phyloP scores from a whole-genome alignment of 2,797 vertebrate genomes.

The Remorina albescens region DNA sequence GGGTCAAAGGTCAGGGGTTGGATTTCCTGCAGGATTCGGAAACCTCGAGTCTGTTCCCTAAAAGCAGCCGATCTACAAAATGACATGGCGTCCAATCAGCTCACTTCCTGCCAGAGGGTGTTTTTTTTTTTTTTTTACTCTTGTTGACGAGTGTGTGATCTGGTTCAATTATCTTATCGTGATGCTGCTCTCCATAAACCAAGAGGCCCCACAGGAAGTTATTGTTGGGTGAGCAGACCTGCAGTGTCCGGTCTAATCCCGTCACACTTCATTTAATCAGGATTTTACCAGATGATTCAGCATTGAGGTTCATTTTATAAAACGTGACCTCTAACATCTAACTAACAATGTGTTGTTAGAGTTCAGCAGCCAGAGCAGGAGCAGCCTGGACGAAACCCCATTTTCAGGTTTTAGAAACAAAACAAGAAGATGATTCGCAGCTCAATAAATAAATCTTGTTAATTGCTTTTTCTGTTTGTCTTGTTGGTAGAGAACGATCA shows the following conservation, averaged over 20 bases:
- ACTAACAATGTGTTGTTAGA: too few relatives aligned
- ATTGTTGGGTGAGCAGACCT: not conserved
- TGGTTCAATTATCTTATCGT: not conserved
- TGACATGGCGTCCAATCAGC: too few relatives aligned
- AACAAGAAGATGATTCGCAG: not conserved
- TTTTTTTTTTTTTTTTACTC: not conserved
- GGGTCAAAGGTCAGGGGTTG: not conserved
- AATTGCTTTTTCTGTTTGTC: not conserved
- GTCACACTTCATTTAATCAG: not conserved
- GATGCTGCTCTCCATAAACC: not conserved
- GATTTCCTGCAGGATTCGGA: not conserved
- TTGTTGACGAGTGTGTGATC: not conserved
- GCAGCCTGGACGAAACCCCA: too few relatives aligned
- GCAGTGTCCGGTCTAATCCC: not conserved
- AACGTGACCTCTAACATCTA: not conserved
- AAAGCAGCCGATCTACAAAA: too few relatives aligned
- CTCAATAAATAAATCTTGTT: not conserved
- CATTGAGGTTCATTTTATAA: not conserved
- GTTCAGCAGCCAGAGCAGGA: not conserved
- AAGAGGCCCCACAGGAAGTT: not conserved
- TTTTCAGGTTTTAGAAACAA: too few relatives aligned
- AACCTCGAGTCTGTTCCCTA: not conserved
- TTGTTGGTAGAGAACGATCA: too few relatives aligned
- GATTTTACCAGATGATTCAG: not conserved
- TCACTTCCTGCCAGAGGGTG: not conserved